Evolutionary conservation across 1,140 invertebrate species (phyloP), one percentile per base, ranked within the genome.

Genomic region (Drosophila asahinai): DNA sequence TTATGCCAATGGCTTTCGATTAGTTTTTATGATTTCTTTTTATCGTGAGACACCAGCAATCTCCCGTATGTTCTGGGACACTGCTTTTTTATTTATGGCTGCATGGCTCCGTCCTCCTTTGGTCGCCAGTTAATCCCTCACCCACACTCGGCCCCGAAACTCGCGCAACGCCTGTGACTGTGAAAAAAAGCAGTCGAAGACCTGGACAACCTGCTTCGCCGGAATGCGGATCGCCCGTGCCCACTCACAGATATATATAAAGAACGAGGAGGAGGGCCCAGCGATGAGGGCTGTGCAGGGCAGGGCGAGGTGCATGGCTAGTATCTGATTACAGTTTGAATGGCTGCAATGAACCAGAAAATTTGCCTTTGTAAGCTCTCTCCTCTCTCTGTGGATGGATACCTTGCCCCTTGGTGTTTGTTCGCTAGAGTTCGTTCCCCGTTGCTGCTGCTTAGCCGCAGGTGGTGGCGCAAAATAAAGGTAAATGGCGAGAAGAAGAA

Each of bases 301-400:
- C 62, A 43, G 57, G 40, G 48, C 15, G 11, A 40, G 25, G 47
- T 42, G 19, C 52, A 36, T 36, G 1, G 47, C 59, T 79, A 51
- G 77, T 83, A 87, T 87, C 83, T 83, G 83, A 87, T 87, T 87
- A 87, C 83, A 87, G 61, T 87, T 87, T 87, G 83, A 87, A 87
- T 87, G 80, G 77, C 48, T 81, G 84, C 83, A 87, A 87, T 87
- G 83, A 87, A 87, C 83, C 83, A 87, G 84, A 87, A 87, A 87
- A 87, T 87, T 80, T 86, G 74, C 86, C 74, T 59, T 65, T 75
- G 80, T 60, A 71, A 71, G 70, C 82, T 86, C 68, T 19, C 17
- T 17, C 12, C 12, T 5, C 15, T 19, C 36, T 11, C 8, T 25
- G 30, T 25, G 30, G 33, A 19, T 22, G 52, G 78, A 51, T 58